Evolutionary conservation across 2,113 vertebrate genomes (phyloP).

Genomic region (Odontophorus gujanensis): DNA sequence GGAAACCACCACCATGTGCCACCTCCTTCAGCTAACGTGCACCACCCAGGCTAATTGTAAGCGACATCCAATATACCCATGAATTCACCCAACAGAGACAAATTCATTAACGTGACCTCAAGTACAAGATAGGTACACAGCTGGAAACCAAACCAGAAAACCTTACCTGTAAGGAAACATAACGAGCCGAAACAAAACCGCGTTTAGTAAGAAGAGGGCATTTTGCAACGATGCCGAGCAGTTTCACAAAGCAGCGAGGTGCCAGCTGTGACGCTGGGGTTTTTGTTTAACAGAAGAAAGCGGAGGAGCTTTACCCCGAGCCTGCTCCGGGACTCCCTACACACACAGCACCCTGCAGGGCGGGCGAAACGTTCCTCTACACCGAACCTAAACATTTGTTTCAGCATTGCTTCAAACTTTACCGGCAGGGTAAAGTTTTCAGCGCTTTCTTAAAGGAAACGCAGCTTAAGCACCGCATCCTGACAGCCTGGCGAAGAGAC

Average conservation of each 20-base stretch:
- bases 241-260: background rate
- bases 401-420: background rate
- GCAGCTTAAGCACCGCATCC: background rate
- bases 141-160: background rate
- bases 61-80: background rate
- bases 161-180: background rate
- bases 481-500: background rate
- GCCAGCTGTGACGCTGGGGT: background rate
- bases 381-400: background rate
- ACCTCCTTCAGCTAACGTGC: rapidly evolving
- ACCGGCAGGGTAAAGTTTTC: background rate
- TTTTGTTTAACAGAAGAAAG: slow-evolving; percentile 12
- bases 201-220: rapidly evolving
- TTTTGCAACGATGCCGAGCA: background rate
- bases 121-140: background rate
- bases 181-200: background rate
- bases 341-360: background rate
- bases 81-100: background rate
- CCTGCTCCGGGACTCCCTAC: background rate
- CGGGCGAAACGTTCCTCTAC: rapidly evolving
- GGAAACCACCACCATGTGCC: rapidly evolving
- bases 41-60: background rate
- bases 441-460: background rate
- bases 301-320: rapidly evolving
- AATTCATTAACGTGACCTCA: background rate